Evolutionary conservation across 2,113 vertebrate species (phyloP).

Genomic region (Oncorhynchus clarkii): DNA sequence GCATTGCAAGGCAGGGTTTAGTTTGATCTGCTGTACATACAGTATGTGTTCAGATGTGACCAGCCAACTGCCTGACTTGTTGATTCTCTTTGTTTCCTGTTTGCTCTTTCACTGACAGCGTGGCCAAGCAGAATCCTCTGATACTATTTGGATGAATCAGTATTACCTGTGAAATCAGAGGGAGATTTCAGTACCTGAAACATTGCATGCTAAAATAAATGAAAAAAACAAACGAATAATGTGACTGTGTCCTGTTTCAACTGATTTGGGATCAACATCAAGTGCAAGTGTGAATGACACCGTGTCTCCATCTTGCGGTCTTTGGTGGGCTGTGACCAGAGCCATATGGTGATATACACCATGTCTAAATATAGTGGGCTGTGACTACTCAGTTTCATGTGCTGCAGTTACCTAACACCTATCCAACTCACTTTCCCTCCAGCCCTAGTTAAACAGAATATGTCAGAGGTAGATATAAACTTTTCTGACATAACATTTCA

Average conservation of each 20-base stretch:
- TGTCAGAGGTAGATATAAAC: too few relatives aligned
- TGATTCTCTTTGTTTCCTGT: slow-evolving; percentile 62
- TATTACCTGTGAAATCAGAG: slow-evolving; percentile 56
- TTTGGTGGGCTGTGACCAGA: too few relatives aligned
- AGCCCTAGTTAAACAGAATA: too few relatives aligned
- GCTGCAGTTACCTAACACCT: too few relatives aligned
- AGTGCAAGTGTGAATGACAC: too few relatives aligned
- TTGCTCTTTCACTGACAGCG: slow-evolving; percentile 78
- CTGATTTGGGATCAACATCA: background rate
- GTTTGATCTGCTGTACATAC: slow-evolving; percentile 59
- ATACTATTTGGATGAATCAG: slow-evolving; percentile 73
- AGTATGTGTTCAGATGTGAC: slow-evolving; percentile 40
- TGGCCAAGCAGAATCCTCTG: slow-evolving; percentile 80
- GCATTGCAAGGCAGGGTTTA: slow-evolving; percentile 71
- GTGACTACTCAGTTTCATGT: too few relatives aligned
- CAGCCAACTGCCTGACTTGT: slow-evolving; percentile 5
- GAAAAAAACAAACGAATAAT: slow-evolving; percentile 56
- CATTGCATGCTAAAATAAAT: slow-evolving; percentile 93
- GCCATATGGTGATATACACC: too few relatives aligned
- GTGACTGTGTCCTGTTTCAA: slow-evolving; percentile 12
- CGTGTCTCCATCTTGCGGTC: too few relatives aligned
- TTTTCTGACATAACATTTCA: too few relatives aligned
- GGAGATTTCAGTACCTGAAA: slow-evolving; percentile 86
- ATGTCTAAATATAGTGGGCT: too few relatives aligned
- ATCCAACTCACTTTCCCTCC: too few relatives aligned